Evolutionary conservation across 2,888 invertebrate genomes (phyloP).

Genomic region (Sesia bembeciformis): DNA sequence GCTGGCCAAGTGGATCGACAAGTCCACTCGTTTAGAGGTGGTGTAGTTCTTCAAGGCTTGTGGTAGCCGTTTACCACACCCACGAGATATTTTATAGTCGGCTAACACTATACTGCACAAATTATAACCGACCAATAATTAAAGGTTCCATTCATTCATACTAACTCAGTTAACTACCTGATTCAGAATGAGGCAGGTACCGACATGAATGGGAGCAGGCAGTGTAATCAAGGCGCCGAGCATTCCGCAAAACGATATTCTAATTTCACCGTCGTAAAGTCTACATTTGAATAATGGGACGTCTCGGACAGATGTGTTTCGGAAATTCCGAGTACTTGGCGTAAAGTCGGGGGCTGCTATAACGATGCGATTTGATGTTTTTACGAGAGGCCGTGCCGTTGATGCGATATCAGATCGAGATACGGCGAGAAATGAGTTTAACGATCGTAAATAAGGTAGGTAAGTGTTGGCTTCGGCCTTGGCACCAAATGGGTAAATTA

Average conservation of each 20-base stretch:
- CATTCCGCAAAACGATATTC: neutral
- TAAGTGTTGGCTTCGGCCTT: constrained; percentile 3
- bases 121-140: neutral
- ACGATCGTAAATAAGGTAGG: constrained; percentile 4
- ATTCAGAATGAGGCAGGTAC: neutral
- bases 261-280: neutral
- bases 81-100: no score
- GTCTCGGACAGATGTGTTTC: neutral
- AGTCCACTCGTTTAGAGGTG: no score
- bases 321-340: neutral
- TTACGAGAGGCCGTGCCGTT: constrained; percentile 1
- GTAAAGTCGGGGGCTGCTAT: neutral
- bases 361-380: constrained; percentile 2
- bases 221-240: neutral
- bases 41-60: no score
- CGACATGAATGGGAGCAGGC: neutral
- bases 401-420: constrained; percentile 4
- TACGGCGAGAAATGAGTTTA: constrained; percentile 2
- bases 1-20: no score
- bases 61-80: no score
- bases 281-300: neutral
- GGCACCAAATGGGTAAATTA: neutral
- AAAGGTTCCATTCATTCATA: neutral
- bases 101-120: neutral
- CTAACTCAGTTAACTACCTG: neutral